Conservation (phyloP, 2,888 invertebrate genomes). For the Podabrus alpinus region DNA sequence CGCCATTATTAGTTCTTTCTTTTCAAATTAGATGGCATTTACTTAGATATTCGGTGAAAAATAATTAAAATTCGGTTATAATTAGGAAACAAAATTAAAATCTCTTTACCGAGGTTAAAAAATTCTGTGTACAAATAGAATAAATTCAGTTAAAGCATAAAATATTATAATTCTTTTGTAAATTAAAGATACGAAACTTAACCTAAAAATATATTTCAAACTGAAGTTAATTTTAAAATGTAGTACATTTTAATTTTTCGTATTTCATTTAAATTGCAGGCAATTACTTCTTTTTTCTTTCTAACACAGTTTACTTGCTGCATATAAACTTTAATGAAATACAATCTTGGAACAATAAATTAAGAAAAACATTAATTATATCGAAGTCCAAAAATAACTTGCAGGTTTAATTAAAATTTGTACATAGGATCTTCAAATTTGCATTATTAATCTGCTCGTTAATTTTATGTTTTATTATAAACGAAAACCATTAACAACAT, state of each 20-base stretch:
- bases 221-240: neutral
- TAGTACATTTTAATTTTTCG: neutral
- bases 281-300: neutral
- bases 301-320: neutral
- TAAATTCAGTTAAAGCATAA: too few relatives aligned
- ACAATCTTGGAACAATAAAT: neutral
- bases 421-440: neutral
- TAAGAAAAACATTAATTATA: neutral
- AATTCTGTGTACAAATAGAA: too few relatives aligned
- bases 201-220: neutral
- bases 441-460: neutral
- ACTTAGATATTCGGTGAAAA: too few relatives aligned
- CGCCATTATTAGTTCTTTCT: too few relatives aligned
- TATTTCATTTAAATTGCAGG: neutral
- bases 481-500: neutral
- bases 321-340: neutral
- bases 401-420: neutral
- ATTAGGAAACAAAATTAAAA: too few relatives aligned
- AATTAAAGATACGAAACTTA: neutral
- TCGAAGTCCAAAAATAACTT: neutral
- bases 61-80: too few relatives aligned
- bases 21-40: too few relatives aligned
- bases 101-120: too few relatives aligned
- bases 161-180: neutral
- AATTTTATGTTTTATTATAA: neutral